Base-by-base conservation (phyloP, 2,797 vertebrate species). In the Myotis findleyi region DNA sequence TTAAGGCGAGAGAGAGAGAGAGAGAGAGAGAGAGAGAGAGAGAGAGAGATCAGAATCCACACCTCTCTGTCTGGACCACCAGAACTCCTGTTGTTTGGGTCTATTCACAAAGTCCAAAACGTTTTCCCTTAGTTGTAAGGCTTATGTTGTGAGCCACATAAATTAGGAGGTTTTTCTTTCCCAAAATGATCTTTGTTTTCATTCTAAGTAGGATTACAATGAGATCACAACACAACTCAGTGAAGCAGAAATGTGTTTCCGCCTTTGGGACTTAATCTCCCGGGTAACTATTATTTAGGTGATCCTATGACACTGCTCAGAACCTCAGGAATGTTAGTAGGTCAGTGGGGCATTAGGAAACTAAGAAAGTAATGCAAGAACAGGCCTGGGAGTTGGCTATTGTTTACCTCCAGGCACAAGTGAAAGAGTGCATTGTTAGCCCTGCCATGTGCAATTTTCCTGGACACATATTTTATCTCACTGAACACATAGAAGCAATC, bases 271-370 rank as follows among this genome's bases (percentile, higher is more conserved):
- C 16, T 75, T 91, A 93, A 86, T 76, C 38, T 68, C n/a, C 51
- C 12, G 23, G 83, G 33, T 30, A 47, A 72, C 59, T 73, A 6
- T 76, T 87, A 69, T 82, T 87, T 57, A 44, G 33, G 27, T 49
- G 71, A 95, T 93, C 23, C 0, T 44, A 38, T 94, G 62, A 91
- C 87, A 68, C 27, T 9, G 25, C 38, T 53, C 36, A 75, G 30
- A 75, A 69, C 23, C 41, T 85, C n/a, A 76, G 27, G 62, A 6
- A 51, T 36, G 95, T 92, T 72, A 96, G 62, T 83, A 91, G 96
- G 94, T 87, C 79, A 96, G 66, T 95, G 87, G 89, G 59, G 17
- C 57, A 73, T 95, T 33, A 75, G 62, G 59, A 18, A 95, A 96
- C 53, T 84, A 84, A 91, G 51, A 0, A 20, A 16, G 18, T 51